Conservation (phyloP, 2,888 invertebrate species). For the Pterobdella sp. region DNA sequence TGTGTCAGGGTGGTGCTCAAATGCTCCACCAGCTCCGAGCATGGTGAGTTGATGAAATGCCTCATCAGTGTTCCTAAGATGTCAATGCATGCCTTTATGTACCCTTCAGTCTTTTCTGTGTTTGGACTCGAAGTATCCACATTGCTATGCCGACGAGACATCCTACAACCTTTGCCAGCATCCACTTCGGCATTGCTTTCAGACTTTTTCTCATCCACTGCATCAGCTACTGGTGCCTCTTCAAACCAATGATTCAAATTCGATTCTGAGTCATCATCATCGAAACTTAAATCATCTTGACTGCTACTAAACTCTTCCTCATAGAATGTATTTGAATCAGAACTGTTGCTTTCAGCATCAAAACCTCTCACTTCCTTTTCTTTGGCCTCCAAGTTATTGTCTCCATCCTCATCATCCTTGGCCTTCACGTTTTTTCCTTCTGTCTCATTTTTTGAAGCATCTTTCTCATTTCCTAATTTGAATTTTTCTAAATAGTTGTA, state of each 20-base stretch:
- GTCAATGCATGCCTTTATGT: slow-evolving; percentile 74
- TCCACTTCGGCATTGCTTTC: slow-evolving; percentile 38
- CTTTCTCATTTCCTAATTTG: background rate
- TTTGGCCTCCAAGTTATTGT: slow-evolving; percentile 3
- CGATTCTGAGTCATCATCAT: slow-evolving; percentile 63
- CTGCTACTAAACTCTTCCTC: slow-evolving; percentile 76
- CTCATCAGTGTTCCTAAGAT: slow-evolving; percentile 78
- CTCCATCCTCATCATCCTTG: background rate
- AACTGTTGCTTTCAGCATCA: slow-evolving; percentile 46
- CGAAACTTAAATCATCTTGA: slow-evolving; percentile 75
- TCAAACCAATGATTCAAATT: slow-evolving; percentile 88
- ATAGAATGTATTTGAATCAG: slow-evolving; percentile 90
- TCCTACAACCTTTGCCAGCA: slow-evolving; percentile 39
- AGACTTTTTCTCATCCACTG: slow-evolving; percentile 40
- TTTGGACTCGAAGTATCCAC: slow-evolving; percentile 57
- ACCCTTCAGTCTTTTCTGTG: slow-evolving; percentile 73
- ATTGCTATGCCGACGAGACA: slow-evolving; percentile 40
- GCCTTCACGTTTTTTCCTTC: background rate
- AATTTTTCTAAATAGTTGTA: background rate
- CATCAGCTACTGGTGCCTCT: slow-evolving; percentile 74
- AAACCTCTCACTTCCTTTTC: slow-evolving; percentile 10
- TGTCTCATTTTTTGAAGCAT: background rate
- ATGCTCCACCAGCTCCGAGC: slow-evolving; percentile 34
- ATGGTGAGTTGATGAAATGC: slow-evolving; percentile 65
- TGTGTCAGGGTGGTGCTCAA: slow-evolving; percentile 15